Base-by-base conservation (phyloP, 2,113 vertebrate genomes). In the Plestiodon gilberti region DNA sequence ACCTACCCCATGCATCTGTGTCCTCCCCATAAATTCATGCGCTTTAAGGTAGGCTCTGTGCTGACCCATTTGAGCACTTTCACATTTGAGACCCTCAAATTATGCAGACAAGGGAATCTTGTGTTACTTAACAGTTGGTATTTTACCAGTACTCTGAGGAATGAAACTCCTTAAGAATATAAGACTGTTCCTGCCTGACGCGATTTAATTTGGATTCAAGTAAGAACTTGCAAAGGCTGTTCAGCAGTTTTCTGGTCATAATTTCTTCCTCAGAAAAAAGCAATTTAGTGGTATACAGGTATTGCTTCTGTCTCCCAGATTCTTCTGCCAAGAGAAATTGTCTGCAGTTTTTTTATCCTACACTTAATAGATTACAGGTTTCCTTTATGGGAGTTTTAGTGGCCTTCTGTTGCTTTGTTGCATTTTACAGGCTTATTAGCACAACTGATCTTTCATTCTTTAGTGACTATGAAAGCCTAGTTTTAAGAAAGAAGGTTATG, bases 291-390 rank as follows among this genome's bases (percentile, higher is more conserved):
- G 1, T 48, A 2, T 78, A 13, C 80, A 43, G 83, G 55, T 14
- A 9, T 82, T 87, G 9, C 28, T 84, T 88, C 64, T 77, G 57
- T 84, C 25, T 78, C 69, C 57, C 82, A 73, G 79, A 43, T 83
- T 89, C 73, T 91, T 92, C 69, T 91, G 82, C 82, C 48, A 87
- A 87, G 30, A 88, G 2, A 88, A 89, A 89, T 82, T 77, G 25
- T 82, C 48, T 30, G 55, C 65, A 86, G 61, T 35, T 91, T 48
- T 52, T 65, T 65, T 85, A 82, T 55, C 59, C 33, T 14, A 9
- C 6, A 80, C 10, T 85, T 71, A 89, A 89, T 14, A 88, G 7
- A 88, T 9, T 73, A 8, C 20, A 86, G 8, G 6, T 13, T 84
- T 73, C 81, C 64, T 91, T 87, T 75, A 86, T 13, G 15, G 64